Conservation (phyloP, 2,888 invertebrate species). For the Tiliacea citrago region DNA sequence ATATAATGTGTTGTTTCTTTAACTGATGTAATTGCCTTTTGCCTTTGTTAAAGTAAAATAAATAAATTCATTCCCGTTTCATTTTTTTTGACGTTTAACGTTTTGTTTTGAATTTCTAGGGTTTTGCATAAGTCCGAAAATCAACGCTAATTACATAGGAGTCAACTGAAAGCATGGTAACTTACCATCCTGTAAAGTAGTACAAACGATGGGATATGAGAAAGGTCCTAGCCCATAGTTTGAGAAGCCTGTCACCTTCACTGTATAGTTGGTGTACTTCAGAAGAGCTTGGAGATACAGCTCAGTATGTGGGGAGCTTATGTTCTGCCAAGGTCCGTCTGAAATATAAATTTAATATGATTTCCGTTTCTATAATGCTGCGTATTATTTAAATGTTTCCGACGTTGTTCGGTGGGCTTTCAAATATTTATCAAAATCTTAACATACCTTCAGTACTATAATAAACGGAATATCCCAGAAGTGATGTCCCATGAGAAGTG, state of each 20-base stretch:
- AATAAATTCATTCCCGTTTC: neutral
- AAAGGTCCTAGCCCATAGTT: slow-evolving; percentile 95
- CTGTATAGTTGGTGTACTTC: slow-evolving; percentile 96
- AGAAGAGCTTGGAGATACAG: slow-evolving; percentile 94
- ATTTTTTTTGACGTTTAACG: neutral
- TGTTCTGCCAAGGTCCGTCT: slow-evolving; percentile 85
- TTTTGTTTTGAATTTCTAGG: neutral
- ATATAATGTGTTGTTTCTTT: too few relatives aligned
- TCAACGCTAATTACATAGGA: neutral
- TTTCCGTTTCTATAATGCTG: too few relatives aligned
- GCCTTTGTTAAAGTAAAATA: too few relatives aligned
- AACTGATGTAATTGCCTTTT: too few relatives aligned
- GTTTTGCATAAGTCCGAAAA: neutral
- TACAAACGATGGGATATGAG: slow-evolving; percentile 94
- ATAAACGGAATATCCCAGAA: slow-evolving; percentile 95
- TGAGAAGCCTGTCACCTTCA: slow-evolving; percentile 96
- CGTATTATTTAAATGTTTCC: too few relatives aligned
- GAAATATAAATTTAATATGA: too few relatives aligned
- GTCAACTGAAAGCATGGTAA: neutral
- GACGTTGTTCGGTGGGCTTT: neutral
- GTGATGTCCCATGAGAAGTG: slow-evolving; percentile 92
- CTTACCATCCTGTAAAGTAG: slow-evolving; percentile 96
- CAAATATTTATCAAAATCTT: too few relatives aligned
- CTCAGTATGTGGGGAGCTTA: slow-evolving; percentile 93
- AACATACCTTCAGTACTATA: slow-evolving; percentile 91